Evolutionary conservation across 2,113 vertebrate genomes (phyloP), one percentile per base, ranked within the genome.

Genomic region (Microcebus ravelobensis): DNA sequence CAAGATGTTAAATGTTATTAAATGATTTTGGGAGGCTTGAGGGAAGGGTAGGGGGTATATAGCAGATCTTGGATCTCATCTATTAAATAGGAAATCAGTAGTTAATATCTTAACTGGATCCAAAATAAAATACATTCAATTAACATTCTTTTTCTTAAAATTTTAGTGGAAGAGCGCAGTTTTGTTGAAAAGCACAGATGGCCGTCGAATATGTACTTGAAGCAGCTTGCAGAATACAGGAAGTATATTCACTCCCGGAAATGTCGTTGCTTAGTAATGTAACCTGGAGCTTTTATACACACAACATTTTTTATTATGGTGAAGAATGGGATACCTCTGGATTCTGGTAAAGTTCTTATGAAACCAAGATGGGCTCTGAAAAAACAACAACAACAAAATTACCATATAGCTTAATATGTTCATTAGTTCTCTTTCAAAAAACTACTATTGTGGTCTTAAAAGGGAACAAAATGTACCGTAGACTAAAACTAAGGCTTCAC

Each of bases 221-320:
- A 99, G 98, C 99, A 99, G 98, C 99, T 99, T 91, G 99, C 99
- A 1, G 99, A 99, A 74, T 99, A 99, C 98, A 99, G 99, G 97
- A 99, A 98, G 93, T 99, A 99, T 8, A 98, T 99, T 96, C 99
- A 99, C 97, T 98, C 99, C 31, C 99, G 99, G 97, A 99, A 99
- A 95, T 99, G 99, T 52, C 99, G 99, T 71, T 99, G 99, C 97
- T 77, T 94, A 48, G 98, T 99, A 63, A 99, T 99, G 99, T 99
- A 98, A 99, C 98, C 76, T 52, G 92, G 93, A 96, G 90, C 36
- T 67, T 52, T 90, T 94, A 29, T 6, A 61, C 27, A n/a, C 13
- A 4, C 39, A 2, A 11, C 20, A 27, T 68, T 95, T 15, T 8
- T n/a, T 36, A 57, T 86, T 50, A 63, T 6, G 36, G n/a, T 27